Conservation (phyloP, 2,113 vertebrate species). For the Todiramphus saurophagus region DNA sequence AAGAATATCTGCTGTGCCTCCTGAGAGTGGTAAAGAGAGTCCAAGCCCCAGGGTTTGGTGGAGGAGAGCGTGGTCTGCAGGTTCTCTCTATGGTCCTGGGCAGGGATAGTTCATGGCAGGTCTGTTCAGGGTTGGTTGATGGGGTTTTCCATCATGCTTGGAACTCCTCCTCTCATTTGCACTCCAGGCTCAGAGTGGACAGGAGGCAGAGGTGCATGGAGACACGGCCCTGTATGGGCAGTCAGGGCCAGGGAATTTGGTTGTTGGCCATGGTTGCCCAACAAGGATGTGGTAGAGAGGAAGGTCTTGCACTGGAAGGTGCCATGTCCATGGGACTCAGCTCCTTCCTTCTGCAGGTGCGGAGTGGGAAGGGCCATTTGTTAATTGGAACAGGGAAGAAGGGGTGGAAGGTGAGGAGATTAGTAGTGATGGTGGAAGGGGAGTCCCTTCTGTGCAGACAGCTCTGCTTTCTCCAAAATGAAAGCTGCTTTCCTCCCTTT, state of each 20-base stretch:
- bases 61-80: neutral
- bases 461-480: neutral
- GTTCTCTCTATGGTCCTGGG: neutral
- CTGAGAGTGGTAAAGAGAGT: neutral
- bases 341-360: neutral
- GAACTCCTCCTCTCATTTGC: neutral
- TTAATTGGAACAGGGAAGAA: neutral
- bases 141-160: neutral
- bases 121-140: neutral
- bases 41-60: neutral
- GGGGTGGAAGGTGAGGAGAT: neutral
- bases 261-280: neutral
- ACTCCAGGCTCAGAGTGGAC: rapidly evolving
- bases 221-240: rapidly evolving
- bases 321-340: neutral
- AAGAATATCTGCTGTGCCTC: neutral
- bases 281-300: neutral
- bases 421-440: neutral
- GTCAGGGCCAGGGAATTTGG: rapidly evolving
- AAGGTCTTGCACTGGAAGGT: neutral
- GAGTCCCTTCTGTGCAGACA: neutral
- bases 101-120: neutral
- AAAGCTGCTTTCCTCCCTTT: slow-evolving; percentile 35
- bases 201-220: neutral
- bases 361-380: neutral